A percentile compares a stretch with the other conserved stretches of the same genome.
Conservation (phyloP, 1,140 invertebrate species). For the Drosophila bocqueti region DNA sequence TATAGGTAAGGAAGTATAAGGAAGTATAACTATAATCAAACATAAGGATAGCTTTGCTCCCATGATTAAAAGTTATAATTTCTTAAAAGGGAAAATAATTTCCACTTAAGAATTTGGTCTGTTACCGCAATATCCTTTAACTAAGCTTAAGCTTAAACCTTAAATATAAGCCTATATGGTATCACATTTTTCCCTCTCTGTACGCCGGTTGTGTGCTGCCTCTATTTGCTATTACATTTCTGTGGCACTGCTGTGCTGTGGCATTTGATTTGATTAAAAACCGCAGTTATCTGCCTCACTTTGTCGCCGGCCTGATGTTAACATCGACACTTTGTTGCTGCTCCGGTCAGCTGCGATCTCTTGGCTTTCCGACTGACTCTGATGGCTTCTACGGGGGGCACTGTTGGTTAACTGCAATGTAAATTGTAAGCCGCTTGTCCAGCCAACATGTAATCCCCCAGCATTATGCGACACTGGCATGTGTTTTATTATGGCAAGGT, state of each 20-base stretch:
- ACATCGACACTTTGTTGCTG: conserved; percentile 68
- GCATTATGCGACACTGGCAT: conserved; percentile 47
- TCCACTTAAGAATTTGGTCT: background rate
- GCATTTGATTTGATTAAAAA: conserved; percentile 82
- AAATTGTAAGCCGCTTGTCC: conserved; percentile 47
- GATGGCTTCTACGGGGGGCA: conserved; percentile 4
- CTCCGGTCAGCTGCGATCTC: conserved; percentile 35
- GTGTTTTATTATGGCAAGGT: conserved; percentile 58
- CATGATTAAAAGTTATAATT: no score
- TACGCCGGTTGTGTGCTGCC: conserved; percentile 13
- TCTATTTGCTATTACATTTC: conserved; percentile 61
- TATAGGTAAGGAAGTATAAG: background rate
- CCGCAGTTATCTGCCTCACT: conserved; percentile 78
- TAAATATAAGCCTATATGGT: background rate
- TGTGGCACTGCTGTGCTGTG: conserved; percentile 39
- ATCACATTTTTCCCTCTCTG: background rate
- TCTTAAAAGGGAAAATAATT: background rate
- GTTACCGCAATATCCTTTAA: background rate
- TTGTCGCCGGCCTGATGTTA: conserved; percentile 67
- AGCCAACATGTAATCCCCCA: conserved; percentile 37
- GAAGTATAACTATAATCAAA: background rate
- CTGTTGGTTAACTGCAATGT: conserved; percentile 40
- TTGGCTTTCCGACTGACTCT: conserved; percentile 4
- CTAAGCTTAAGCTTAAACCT: background rate
- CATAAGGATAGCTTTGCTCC: background rate